Percentiles rank a stretch among this genome's conserved stretches.
phyloP scores from a whole-genome alignment of 2,888 invertebrate species.

The Aspidiotus rigidus region DNA sequence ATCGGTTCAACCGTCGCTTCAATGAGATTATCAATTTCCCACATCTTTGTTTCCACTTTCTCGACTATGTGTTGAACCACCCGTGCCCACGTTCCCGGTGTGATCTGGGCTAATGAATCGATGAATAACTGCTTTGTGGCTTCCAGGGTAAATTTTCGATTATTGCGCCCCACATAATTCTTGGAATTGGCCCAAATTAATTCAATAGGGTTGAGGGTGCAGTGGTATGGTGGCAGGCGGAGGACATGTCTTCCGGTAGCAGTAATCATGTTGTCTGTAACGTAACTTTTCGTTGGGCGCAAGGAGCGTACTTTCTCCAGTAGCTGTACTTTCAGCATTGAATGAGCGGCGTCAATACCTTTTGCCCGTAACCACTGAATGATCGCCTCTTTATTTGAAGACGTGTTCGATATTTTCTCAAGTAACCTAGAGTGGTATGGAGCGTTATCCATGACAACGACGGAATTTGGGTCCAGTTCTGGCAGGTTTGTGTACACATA shows the following conservation, averaged over 20 bases:
- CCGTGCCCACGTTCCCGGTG: constrained; percentile 32
- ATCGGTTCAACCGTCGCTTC: constrained; percentile 1
- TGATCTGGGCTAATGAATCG: constrained; percentile 29
- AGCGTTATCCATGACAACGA: background rate
- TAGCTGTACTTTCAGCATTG: constrained; percentile 5
- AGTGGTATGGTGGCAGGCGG: constrained; percentile 36
- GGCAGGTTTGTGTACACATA: too few relatives aligned
- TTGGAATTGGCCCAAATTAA: constrained; percentile 36
- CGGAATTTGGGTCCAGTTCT: background rate
- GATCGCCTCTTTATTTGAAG: background rate
- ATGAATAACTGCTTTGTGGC: constrained; percentile 16
- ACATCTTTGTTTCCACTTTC: constrained; percentile 8
- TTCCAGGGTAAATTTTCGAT: constrained; percentile 26
- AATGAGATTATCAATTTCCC: background rate
- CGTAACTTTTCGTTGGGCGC: constrained; percentile 3
- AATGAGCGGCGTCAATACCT: background rate
- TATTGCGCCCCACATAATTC: constrained; percentile 30
- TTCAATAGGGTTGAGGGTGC: constrained; percentile 35
- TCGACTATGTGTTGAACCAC: constrained; percentile 22
- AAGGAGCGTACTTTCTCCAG: background rate
- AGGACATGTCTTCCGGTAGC: constrained; percentile 29
- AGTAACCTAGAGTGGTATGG: background rate
- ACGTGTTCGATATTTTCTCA: background rate
- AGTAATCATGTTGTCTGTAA: constrained; percentile 32
- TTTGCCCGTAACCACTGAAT: background rate